phyloP scores from a whole-genome alignment of 2,113 vertebrate species.

The Phodopus roborovskii region DNA sequence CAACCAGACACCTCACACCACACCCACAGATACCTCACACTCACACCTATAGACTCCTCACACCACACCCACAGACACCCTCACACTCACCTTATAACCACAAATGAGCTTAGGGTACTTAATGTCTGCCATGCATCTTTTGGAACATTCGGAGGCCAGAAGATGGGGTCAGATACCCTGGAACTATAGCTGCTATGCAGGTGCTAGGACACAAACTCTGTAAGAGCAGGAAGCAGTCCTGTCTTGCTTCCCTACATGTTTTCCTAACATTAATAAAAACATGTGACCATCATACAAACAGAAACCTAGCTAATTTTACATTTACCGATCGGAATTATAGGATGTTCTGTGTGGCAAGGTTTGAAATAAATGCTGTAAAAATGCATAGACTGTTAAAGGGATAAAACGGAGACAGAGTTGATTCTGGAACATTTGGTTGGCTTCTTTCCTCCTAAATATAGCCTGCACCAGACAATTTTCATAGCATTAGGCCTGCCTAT shows the following conservation, averaged over 20 bases:
- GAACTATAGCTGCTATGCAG: background rate
- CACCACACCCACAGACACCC: no score
- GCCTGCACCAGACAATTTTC: constrained; percentile 30
- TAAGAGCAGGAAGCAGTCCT: background rate
- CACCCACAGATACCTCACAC: background rate
- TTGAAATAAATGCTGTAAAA: constrained; percentile 51
- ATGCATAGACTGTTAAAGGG: background rate
- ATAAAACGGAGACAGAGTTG: background rate
- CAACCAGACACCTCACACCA: background rate
- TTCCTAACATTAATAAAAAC: background rate
- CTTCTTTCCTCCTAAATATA: constrained; percentile 48
- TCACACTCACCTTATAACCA: background rate
- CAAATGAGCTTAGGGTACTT: background rate
- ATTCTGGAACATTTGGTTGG: constrained; percentile 40
- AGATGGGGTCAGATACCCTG: background rate
- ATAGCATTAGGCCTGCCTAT: constrained; percentile 17
- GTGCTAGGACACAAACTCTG: background rate
- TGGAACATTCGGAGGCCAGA: background rate
- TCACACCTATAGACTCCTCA: background rate
- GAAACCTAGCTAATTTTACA: constrained; percentile 41
- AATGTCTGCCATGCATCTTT: no score
- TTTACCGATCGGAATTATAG: constrained; percentile 28
- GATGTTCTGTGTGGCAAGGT: background rate
- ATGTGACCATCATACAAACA: background rate
- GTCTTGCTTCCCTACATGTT: background rate